Conservation (phyloP, 2,113 vertebrate species). For the Alouatta palliata region DNA sequence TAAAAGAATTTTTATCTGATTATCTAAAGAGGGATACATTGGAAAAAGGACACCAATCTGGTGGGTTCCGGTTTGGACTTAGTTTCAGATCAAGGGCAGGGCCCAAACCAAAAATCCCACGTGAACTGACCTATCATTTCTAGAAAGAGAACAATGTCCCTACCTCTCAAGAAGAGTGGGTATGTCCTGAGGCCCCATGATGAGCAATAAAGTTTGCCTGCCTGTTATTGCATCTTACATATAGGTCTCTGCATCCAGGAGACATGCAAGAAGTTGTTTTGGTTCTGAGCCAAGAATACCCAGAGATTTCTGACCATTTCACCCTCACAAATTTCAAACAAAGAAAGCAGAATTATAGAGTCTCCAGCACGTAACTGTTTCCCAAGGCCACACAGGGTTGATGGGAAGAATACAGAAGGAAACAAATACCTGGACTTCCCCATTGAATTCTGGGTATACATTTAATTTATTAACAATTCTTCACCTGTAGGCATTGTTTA, state of each 20-base stretch:
- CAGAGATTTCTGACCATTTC: not conserved
- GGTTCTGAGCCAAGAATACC: not conserved
- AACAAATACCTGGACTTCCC: not conserved
- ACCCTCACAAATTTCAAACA: conserved; percentile 1
- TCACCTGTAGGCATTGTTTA: conserved; percentile 14
- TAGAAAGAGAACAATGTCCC: not conserved
- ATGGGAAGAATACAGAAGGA: not conserved
- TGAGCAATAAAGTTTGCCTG: conserved; percentile 12
- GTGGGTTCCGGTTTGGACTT: not conserved
- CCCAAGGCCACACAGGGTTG: not conserved
- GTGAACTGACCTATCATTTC: not conserved
- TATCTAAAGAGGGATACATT: not conserved
- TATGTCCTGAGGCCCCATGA: not conserved
- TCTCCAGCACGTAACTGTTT: not conserved
- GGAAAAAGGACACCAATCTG: not conserved
- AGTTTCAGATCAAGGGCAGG: not conserved
- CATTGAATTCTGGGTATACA: not conserved
- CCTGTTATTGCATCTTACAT: not conserved
- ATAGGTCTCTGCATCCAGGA: not conserved
- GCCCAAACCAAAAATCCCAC: not conserved
- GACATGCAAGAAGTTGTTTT: conserved; percentile 31
- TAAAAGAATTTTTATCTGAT: not conserved
- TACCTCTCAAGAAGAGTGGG: not conserved
- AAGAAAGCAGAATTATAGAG: not conserved
- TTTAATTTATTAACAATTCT: conserved; percentile 1